A percentile compares a stretch with the other conserved stretches of the same genome.
phyloP scores from a whole-genome alignment of 2,888 invertebrate genomes.

The Eilema griseolum region DNA sequence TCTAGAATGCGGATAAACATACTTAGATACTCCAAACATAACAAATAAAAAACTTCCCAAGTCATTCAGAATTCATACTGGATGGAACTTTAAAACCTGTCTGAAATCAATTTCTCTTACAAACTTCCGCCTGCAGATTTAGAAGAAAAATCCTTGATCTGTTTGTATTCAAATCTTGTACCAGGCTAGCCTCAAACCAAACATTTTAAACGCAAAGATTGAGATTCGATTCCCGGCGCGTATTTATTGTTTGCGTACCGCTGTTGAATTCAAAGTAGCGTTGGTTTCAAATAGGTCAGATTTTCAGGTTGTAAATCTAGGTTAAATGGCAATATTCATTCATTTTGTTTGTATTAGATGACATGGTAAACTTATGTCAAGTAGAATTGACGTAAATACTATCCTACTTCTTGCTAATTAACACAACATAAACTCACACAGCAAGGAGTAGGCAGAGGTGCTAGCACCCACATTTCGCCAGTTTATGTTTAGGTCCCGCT shows the following conservation, averaged over 20 bases:
- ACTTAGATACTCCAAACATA: no score
- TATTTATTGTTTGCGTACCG: constrained; percentile 50
- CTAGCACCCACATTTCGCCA: no score
- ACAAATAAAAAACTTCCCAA: no score
- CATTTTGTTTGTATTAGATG: background rate
- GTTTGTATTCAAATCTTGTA: constrained; percentile 49
- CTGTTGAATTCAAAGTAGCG: constrained; percentile 41
- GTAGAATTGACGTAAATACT: no score
- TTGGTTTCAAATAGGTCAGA: constrained; percentile 26
- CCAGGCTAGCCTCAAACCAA: constrained; percentile 39
- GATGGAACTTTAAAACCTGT: background rate
- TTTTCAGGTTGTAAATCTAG: background rate
- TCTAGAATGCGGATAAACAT: no score
- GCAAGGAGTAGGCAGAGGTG: no score
- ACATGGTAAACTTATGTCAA: background rate
- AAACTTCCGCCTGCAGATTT: background rate
- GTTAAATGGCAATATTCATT: background rate
- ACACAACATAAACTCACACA: no score
- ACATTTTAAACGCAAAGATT: constrained; percentile 39
- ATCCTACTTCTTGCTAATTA: no score
- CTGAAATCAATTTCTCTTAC: constrained; percentile 2
- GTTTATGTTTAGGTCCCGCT: no score
- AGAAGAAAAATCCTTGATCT: constrained; percentile 1
- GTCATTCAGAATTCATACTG: background rate
- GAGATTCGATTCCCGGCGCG: constrained; percentile 46